These are phyloP conservation scores for Scotopteryx bipunctaria DNA, from an alignment of 2,888 invertebrate genomes.

Conservation along the genomic window DNA sequence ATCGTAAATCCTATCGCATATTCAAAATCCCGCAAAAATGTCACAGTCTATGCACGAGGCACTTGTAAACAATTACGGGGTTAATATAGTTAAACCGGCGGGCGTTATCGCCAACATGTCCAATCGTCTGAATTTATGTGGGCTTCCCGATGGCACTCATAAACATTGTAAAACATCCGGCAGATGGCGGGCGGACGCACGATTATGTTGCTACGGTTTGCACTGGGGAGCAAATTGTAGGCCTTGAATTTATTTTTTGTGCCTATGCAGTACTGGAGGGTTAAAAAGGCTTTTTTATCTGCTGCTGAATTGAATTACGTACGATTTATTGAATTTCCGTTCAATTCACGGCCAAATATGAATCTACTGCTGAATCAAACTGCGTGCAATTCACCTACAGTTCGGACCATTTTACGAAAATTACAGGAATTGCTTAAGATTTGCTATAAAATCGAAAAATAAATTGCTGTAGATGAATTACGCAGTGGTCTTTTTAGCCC, in stretches of 20 bases:
- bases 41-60: constrained; percentile 36
- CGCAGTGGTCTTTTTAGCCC: neutral
- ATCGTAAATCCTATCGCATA: constrained; percentile 17
- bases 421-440: too few species aligned
- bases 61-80: constrained; percentile 56
- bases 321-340: too few species aligned
- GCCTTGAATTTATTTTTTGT: constrained; percentile 25
- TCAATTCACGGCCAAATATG: too few species aligned
- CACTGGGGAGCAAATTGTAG: constrained; percentile 18
- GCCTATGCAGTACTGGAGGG: constrained; percentile 5
- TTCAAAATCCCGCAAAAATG: constrained; percentile 37
- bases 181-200: constrained; percentile 69
- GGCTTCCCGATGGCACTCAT: constrained; percentile 77
- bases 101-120: constrained; percentile 65
- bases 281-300: too few species aligned
- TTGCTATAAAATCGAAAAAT: too few species aligned
- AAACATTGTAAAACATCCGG: constrained; percentile 81
- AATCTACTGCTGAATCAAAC: too few species aligned
- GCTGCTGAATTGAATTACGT: too few species aligned
- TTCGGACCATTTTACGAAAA: too few species aligned
- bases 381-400: too few species aligned
- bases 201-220: constrained; percentile 59
- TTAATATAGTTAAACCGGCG: constrained; percentile 62
- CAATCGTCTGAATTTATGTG: constrained; percentile 74
- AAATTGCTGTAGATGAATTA: too few species aligned